A percentile compares a stretch with the other conserved stretches of the same genome.
Evolutionary conservation across 2,888 invertebrate genomes (phyloP).

Genomic region (Dichetophora obliterata): DNA sequence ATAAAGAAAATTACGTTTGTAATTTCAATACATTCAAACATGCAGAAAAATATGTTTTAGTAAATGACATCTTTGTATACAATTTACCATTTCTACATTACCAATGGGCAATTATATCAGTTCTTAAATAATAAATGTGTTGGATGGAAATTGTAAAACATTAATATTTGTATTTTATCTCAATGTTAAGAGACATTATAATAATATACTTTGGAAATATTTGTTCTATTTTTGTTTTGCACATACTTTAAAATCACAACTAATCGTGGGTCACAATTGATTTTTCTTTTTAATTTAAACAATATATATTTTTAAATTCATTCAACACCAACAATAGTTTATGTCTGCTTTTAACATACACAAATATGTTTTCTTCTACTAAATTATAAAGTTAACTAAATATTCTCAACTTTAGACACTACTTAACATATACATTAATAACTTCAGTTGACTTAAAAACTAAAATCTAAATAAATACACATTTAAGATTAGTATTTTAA

Average conservation of each 20-base stretch:
- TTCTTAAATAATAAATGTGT: slow-evolving; percentile 12
- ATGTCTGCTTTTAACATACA: too few relatives aligned
- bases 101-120: not conserved
- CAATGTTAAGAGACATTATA: not conserved
- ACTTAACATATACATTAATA: slow-evolving; percentile 31
- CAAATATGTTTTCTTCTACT: too few relatives aligned
- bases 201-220: not conserved
- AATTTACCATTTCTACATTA: not conserved
- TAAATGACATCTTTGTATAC: not conserved
- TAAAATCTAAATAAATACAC: slow-evolving; percentile 35
- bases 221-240: not conserved
- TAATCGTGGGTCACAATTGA: not conserved
- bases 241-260: slow-evolving; percentile 20
- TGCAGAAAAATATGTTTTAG: not conserved
- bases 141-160: not conserved
- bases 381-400: too few relatives aligned
- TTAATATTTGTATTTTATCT: slow-evolving; percentile 2
- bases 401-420: not conserved
- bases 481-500: not conserved
- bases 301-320: too few relatives aligned
- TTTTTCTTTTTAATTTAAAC: too few relatives aligned
- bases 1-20: slow-evolving; percentile 10
- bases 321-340: too few relatives aligned
- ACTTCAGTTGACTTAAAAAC: slow-evolving; percentile 23
- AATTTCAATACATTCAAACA: not conserved